Evolutionary conservation across 2,113 vertebrate species (phyloP), one percentile per base, ranked within the genome.

Genomic region (Empidonax alnorum): DNA sequence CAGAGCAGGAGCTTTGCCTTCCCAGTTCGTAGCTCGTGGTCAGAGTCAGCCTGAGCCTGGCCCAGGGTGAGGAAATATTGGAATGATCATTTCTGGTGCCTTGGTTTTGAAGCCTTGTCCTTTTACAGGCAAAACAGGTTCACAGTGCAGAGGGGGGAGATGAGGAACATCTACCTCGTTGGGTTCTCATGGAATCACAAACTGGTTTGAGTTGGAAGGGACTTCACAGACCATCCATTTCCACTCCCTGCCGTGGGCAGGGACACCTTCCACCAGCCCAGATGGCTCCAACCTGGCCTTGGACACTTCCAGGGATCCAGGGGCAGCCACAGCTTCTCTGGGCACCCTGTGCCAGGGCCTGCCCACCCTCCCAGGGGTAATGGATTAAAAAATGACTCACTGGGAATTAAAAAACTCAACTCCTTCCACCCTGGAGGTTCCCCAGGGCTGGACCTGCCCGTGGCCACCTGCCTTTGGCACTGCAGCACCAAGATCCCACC

Each of bases 261-360:
- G 35, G 71, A 42, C 67, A 24, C 15, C 31, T 73, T 0, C 58
- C 39, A 14, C 39, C 24, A 3, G 8, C 61, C 71, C 61, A 56
- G 41, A 9, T 0, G 6, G 12, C 42, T 65, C 69, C 58, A 47
- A 0, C 12, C 50, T 35, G 83, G 52, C 52, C 61, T 76, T 3
- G 62, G 52, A 0, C 83, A 67, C 25, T 59, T 1, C 52, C 72
- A 76, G 52, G 61, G 71, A 49, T 85, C 28, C 50, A 52, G 82
- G 24, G 61, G 23, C 82, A 84, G 58, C 82, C 59, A 7, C 71
- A 41, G 61, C 83, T 66, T 16, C 69, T 74, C 69, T 84, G 82
- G 81, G 46, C 1, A 61, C 0, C 0, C 66, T 7, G 1, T 19
- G 0, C 55, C 55, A 72, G 46, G 4, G 2, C 47, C 27, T 73